Evolutionary conservation across 1,140 invertebrate species (phyloP).

Genomic region (Drosophila nannoptera): DNA sequence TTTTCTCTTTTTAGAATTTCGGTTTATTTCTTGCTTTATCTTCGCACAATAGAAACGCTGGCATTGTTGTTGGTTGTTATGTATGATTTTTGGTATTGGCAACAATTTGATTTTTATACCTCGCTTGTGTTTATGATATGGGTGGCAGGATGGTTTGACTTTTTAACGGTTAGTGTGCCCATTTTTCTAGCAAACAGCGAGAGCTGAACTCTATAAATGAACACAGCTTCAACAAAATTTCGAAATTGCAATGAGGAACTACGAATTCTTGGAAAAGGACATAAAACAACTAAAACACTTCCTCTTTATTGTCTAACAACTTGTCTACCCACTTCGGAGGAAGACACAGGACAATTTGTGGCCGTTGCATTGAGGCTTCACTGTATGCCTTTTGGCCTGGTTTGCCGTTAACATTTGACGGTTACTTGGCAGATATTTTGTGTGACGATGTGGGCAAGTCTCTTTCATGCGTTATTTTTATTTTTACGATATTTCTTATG

Average conservation of each 20-base stretch:
- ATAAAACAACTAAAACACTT: no score
- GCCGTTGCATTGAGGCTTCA: neutral
- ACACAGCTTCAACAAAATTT: no score
- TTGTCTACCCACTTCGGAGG: neutral
- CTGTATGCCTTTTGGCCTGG: neutral
- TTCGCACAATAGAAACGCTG: constrained; percentile 20
- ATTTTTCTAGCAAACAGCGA: constrained; percentile 14
- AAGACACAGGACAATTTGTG: neutral
- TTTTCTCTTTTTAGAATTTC: constrained; percentile 53
- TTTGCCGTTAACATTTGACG: constrained; percentile 32
- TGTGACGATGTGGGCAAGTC: constrained; percentile 14
- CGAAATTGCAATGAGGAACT: neutral
- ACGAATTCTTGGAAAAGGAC: no score
- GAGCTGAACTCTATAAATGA: neutral
- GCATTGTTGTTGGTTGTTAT: constrained; percentile 9
- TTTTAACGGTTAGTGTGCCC: constrained; percentile 12
- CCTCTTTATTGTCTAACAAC: neutral
- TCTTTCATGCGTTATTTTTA: constrained; percentile 9
- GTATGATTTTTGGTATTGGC: constrained; percentile 8
- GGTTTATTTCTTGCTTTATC: constrained; percentile 40
- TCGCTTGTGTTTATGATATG: constrained; percentile 28
- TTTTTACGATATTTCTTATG: constrained; percentile 36
- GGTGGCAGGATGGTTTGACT: constrained; percentile 14
- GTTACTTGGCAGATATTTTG: constrained; percentile 38
- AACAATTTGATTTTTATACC: constrained; percentile 4